Base-by-base conservation (phyloP, 2,888 invertebrate species). In the Cheilosia vulpina region DNA sequence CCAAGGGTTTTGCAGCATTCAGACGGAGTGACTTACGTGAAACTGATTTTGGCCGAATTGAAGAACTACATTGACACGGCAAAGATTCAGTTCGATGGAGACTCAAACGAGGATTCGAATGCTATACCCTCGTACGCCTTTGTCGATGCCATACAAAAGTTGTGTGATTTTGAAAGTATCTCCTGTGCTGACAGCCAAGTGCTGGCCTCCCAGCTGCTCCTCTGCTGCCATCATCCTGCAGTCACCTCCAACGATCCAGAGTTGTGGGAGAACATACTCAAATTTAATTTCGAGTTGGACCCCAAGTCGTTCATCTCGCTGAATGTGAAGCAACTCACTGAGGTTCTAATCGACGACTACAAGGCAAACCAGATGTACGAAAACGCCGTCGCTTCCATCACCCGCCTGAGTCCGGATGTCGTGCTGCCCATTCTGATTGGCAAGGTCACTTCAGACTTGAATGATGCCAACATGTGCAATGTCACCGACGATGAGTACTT, bases 401-500 rank as follows among this genome's bases (percentile, higher is more conserved):
- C 95, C 0, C 92, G 93, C 3, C 92, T 95, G 7, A 94, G 95
- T 88, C 94, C 96, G 0, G 94, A 95, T 68, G 92, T 93, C 4
- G 92, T 96, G 58, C 93, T 96, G 38, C 95, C 95, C 15, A 91
- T 94, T 38, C 91, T 97, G n/a, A 92, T 97, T 41, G 92, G 93
- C 9, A 93, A 93, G 85, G 94, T 96, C 6, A 94, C 93, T 50
- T 91, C 91, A 21, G 93, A 95, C 88, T 93, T 98, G 41, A 93
- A 93, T 69, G 94, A 96, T 89, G 92, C 94, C 0, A 94, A 94
- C 77, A 94, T 97, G 87, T 93, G 95, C 66, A 94, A 94, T 85
- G 94, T 98, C 27, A 95, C 96, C 0, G 94, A 96, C 89, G 95
- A 96, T 76, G 96, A 97, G 88, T 97, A 96, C 90, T 95, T 95